Evolutionary conservation across 2,797 vertebrate genomes (phyloP), one percentile per base, ranked within the genome.

Genomic region (Sebastes diploproa): DNA sequence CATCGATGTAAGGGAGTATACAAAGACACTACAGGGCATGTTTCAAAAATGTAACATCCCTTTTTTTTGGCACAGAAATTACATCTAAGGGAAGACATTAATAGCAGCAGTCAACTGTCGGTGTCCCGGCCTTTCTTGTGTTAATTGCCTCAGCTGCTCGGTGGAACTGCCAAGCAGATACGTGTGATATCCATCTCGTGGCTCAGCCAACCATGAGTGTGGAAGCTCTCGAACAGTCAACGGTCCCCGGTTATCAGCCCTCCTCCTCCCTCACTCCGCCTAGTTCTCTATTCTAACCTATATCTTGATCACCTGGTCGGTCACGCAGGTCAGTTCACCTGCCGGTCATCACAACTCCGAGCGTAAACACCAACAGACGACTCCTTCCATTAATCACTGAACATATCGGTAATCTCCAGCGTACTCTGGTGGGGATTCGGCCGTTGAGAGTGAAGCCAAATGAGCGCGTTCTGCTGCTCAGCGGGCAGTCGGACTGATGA

Each of bases 401-500:
- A 83, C 68, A 62, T 27, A 76, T 83, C 70, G 30, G 72, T 46
- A 36, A 82, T 86, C 79, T 68, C 76, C 60, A 27, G 46, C 63
- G 72, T 67, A 36, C 61, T 83, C 83, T 71, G 62, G 50, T 29
- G 7, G 55, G 69, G 73, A 78, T 56, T 29, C 23, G 30, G 56
- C 38, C 18, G 3, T 42, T 75, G 42, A 77, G 68, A 74, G 70
- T 32, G 52, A 77, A 82, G 84, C 80, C 74, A 90, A 86, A 83
- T 34, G 59, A 63, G 82, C 23, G 7, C 22, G 52, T 72, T 84
- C 16, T 69, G 79, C 78, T 66, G 68, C 70, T 77, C 46, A 38
- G 60, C 29, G 50, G 52, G 30, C 61, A 62, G 60, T 56, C 54
- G 66, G 74, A 74, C 80, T 89, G 81, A 90, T 86, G 85, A 86